Evolutionary conservation across 2,888 invertebrate species (phyloP).

Genomic region (Torymus aiolomorphi): DNA sequence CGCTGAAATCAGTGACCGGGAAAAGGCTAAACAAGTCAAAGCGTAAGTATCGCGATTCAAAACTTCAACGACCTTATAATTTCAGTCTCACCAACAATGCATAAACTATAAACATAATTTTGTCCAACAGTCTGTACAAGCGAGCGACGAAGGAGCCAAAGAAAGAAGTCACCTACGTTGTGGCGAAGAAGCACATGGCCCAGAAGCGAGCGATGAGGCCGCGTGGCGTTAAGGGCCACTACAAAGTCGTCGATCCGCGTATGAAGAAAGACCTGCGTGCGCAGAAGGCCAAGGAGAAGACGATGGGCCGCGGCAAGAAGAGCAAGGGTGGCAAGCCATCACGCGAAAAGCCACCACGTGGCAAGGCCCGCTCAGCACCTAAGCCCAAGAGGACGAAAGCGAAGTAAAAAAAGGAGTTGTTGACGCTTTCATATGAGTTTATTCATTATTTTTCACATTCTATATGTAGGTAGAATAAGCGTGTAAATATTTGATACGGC

Average conservation of each 20-base stretch:
- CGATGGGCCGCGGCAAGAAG: conserved; percentile 72
- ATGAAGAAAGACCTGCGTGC: conserved; percentile 95
- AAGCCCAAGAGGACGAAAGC: conserved; percentile 60
- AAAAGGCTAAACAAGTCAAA: conserved; percentile 95
- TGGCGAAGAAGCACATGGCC: conserved; percentile 90
- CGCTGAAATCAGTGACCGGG: conserved; percentile 91
- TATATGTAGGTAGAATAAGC: conserved; percentile 36
- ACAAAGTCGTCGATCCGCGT: conserved; percentile 95
- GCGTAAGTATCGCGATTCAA: conserved; percentile 78
- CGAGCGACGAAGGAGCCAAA: conserved; percentile 91
- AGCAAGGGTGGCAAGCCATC: neutral
- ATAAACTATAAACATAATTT: neutral
- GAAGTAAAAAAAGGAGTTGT: conserved; percentile 42
- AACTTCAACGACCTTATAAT: neutral
- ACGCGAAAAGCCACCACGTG: conserved; percentile 43
- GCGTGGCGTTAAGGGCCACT: conserved; percentile 92
- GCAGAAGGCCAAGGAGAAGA: conserved; percentile 80
- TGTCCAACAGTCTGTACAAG: conserved; percentile 86
- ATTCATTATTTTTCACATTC: conserved; percentile 27
- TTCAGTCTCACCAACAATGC: too few species aligned
- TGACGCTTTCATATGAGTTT: conserved; percentile 24
- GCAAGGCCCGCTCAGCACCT: conserved; percentile 51
- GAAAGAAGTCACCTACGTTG: conserved; percentile 94
- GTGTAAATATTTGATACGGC: conserved; percentile 53
- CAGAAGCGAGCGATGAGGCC: conserved; percentile 88